A percentile compares a stretch with the other conserved stretches of the same genome.
Conservation (phyloP, 2,113 vertebrate species). For the crab-eating macaque (Macaca fascicularis) region T2T-MFA8v1.1 NC_088376.1:131887501-131888000, state of each 20-base stretch:
- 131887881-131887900: slow-evolving; percentile 31
- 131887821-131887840: neutral
- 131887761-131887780: slow-evolving; percentile 56
- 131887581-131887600: slow-evolving; percentile 36
- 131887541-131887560: slow-evolving; percentile 22
- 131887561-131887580: slow-evolving; percentile 48
- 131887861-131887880: slow-evolving; percentile 30
- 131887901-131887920: slow-evolving; percentile 42
- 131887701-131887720: slow-evolving; percentile 20
- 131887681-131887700: slow-evolving; percentile 40
- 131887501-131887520: neutral
- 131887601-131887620: slow-evolving; percentile 17
- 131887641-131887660: neutral
- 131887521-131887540: slow-evolving; percentile 41
- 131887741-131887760: slow-evolving; percentile 18
- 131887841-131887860: slow-evolving; percentile 28
- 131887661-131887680: slow-evolving; percentile 45
- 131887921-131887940: slow-evolving; percentile 56
- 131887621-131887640: slow-evolving; percentile 52
- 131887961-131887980: neutral
- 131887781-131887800: neutral
- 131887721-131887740: slow-evolving; percentile 25
- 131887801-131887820: fast-evolving
- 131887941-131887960: slow-evolving; percentile 50
- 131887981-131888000: neutral